A percentile compares a stretch with the other conserved stretches of the same genome.
phyloP scores from a whole-genome alignment of 2,888 invertebrate genomes.

The Cistogaster globosa region DNA sequence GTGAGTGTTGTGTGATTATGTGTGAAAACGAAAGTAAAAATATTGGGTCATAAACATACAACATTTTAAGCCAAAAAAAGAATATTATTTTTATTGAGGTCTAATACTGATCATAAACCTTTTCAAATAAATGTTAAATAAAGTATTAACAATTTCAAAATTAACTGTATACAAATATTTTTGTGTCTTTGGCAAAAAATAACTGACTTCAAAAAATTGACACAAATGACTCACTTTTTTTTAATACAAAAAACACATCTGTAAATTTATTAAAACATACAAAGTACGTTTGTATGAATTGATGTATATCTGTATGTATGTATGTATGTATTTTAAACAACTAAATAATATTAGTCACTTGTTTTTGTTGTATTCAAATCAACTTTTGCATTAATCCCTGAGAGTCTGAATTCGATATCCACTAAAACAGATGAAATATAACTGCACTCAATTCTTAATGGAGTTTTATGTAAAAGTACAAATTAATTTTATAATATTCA shows the following conservation, averaged over 20 bases:
- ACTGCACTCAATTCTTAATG: too few relatives aligned
- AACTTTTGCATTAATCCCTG: background rate
- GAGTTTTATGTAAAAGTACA: too few relatives aligned
- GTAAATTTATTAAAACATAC: background rate
- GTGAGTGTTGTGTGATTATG: too few relatives aligned
- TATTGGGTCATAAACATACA: conserved; percentile 17
- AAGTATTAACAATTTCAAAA: too few relatives aligned
- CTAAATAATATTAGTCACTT: background rate
- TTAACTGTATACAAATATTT: too few relatives aligned
- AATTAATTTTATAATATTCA: too few relatives aligned
- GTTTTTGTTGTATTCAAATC: background rate
- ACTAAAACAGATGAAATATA: too few relatives aligned
- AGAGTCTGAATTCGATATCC: too few relatives aligned
- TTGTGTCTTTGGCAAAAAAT: too few relatives aligned
- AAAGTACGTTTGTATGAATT: background rate
- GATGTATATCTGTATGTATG: background rate
- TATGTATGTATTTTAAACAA: background rate
- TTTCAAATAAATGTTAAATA: background rate
- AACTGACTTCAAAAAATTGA: too few relatives aligned
- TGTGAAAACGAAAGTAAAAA: conserved; percentile 18
- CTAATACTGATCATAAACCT: background rate
- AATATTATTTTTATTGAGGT: background rate
- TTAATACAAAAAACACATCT: background rate
- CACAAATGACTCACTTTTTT: background rate
- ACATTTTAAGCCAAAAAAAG: background rate